Evolutionary conservation across 2,113 vertebrate species (phyloP).

Genomic region (Equus quagga): DNA sequence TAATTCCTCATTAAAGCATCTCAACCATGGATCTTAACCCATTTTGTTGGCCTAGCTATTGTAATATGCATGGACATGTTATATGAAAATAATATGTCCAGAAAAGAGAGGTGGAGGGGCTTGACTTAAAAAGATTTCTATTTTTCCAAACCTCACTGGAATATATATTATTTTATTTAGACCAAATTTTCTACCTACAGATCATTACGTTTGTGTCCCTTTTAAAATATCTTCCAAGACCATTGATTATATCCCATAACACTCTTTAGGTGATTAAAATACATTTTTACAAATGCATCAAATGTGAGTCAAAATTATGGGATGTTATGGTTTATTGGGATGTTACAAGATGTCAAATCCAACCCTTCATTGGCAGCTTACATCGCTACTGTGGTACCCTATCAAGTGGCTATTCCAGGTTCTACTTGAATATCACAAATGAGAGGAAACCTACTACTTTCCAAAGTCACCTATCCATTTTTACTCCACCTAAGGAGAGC

Average conservation of each 20-base stretch:
- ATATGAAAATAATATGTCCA: not conserved
- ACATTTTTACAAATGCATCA: not conserved
- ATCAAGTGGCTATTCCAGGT: not conserved
- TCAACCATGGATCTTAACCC: constrained; percentile 78
- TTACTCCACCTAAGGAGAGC: not conserved
- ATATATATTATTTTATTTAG: not conserved
- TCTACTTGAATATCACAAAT: not conserved
- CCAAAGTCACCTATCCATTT: not conserved
- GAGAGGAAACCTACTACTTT: not conserved
- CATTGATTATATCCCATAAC: not conserved
- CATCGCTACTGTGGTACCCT: not conserved
- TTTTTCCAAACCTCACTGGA: not conserved
- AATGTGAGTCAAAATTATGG: not conserved
- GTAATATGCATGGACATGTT: not conserved
- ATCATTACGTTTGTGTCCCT: not conserved
- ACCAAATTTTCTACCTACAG: not conserved
- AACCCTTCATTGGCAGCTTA: not conserved
- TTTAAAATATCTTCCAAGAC: constrained; percentile 23
- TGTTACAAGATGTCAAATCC: not conserved
- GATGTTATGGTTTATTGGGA: not conserved
- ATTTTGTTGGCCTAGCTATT: constrained; percentile 25
- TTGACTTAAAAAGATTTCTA: not conserved
- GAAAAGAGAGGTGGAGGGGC: not conserved
- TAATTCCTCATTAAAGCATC: constrained; percentile 83
- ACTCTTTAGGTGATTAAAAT: not conserved